Percentiles rank a stretch among this genome's conserved stretches.
Evolutionary conservation across 1,140 invertebrate genomes (phyloP).

Genomic region (Dufourea novaeangliae): DNA sequence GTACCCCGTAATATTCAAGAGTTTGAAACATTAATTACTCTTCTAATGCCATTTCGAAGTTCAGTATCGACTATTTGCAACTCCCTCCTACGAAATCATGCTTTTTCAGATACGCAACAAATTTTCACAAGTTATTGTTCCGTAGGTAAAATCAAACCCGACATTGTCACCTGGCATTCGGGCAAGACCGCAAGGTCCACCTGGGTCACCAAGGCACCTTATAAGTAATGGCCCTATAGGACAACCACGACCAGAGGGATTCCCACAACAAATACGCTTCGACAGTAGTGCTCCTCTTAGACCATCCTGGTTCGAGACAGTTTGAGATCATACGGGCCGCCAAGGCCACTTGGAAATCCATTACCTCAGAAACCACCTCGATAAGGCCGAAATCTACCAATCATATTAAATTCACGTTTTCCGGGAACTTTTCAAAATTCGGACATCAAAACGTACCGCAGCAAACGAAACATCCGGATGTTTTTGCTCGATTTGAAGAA

Average conservation of each 20-base stretch:
- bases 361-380: slow-evolving; percentile 47
- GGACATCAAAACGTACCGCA: neutral
- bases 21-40: too few relatives aligned
- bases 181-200: slow-evolving; percentile 65
- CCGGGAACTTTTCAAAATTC: too few relatives aligned
- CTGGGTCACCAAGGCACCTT: slow-evolving; percentile 65
- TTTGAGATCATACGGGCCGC: slow-evolving; percentile 79
- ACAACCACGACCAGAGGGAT: slow-evolving; percentile 61
- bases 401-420: slow-evolving; percentile 44
- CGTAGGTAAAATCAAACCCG: slow-evolving; percentile 67
- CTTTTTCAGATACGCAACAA: too few relatives aligned
- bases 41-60: too few relatives aligned
- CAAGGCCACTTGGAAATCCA: slow-evolving; percentile 57
- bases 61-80: neutral
- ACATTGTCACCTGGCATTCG: slow-evolving; percentile 61
- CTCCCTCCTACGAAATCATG: too few relatives aligned
- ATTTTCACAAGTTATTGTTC: slow-evolving; percentile 34
- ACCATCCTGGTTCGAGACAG: slow-evolving; percentile 65
- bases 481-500: slow-evolving; percentile 17
- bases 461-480: neutral
- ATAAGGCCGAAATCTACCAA: slow-evolving; percentile 55
- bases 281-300: slow-evolving; percentile 78
- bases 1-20: too few relatives aligned
- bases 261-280: slow-evolving; percentile 72
- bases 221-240: slow-evolving; percentile 71